phyloP scores from a whole-genome alignment of 2,113 vertebrate genomes.

The Gallinago jamesoni region DNA sequence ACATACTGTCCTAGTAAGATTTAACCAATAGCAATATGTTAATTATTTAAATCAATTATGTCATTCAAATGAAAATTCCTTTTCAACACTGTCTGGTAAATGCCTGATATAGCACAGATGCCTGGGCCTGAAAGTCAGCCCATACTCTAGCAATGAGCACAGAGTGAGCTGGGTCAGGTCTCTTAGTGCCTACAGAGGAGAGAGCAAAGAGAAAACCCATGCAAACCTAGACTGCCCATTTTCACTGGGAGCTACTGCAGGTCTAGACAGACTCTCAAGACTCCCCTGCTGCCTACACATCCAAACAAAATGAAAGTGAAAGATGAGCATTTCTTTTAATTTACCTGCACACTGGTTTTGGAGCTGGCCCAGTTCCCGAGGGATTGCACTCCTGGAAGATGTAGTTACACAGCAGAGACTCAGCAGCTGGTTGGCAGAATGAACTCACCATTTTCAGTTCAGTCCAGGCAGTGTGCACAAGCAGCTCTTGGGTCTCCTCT shows the following conservation, averaged over 20 bases:
- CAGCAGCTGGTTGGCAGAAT: constrained; percentile 83
- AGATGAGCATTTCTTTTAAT: not conserved
- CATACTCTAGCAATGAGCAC: not conserved
- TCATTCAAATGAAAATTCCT: not conserved
- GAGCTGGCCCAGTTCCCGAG: constrained; percentile 81
- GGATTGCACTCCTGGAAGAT: constrained; percentile 91
- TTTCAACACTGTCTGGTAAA: not conserved
- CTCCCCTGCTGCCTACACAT: not conserved
- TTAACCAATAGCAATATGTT: not conserved
- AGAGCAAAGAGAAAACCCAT: not conserved
- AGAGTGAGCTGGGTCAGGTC: not conserved
- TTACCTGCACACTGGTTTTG: constrained; percentile 95
- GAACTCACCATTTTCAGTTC: constrained; percentile 83
- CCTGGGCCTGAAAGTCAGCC: not conserved
- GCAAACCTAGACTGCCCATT: not conserved
- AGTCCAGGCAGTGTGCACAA: constrained; percentile 84
- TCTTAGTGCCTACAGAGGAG: not conserved
- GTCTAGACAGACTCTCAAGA: not conserved
- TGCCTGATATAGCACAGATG: not conserved
- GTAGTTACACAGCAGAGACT: constrained; percentile 88
- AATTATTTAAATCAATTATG: not conserved
- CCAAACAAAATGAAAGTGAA: not conserved
- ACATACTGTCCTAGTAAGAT: not conserved
- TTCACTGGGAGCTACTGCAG: not conserved
- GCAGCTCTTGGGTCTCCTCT: constrained; percentile 88